Evolutionary conservation across 2,113 vertebrate species (phyloP), one percentile per base, ranked within the genome.

Genomic region (Taxidea taxus): DNA sequence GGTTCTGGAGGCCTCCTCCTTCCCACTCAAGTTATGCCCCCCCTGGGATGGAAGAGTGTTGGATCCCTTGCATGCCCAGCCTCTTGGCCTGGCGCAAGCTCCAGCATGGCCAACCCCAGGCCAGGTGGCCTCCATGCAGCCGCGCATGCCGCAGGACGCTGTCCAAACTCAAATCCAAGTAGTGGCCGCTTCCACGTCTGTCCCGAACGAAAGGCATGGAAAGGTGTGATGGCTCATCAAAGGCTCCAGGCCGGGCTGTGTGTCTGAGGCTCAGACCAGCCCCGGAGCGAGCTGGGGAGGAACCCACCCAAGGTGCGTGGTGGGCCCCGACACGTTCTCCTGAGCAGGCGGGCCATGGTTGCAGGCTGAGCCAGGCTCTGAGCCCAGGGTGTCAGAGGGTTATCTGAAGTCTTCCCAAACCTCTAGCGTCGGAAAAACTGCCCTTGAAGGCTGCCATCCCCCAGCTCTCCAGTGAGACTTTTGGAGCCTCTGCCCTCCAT

Each of bases 101-200:
- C 70, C 90, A 96, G 97, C 95, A 97, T 70, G 56, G 95, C 97
- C 98, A 97, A 96, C 90, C 92, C 82, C 7, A 14, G 95, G 88
- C 95, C 96, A 95, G 97, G 98, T 96, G 97, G 97, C 95, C 95
- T 94, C 78, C 42, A 88, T 98, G 95, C 47, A 94, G 94, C 95
- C 11, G 1, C 25, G 20, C 21, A 25, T 1, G 97, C 97, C 72
- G 0, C 81, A 87, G 94, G 96, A 94, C 97, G 97, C 78, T 54
- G 68, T 90, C 93, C 95, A n/a, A 93, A 62, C 97, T 97, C 98
- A 90, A 86, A 96, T 83, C 95, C 97, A 87, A 94, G 97, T 92
- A 97, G 97, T n/a, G 54, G 95, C 97, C 96, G 94, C 97, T 98
- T 96, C n/a, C 97, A 97, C 97, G 98, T 97, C 97, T 78, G 90